A percentile compares a stretch with the other conserved stretches of the same genome.
Conservation (phyloP, 2,888 invertebrate species). For the Nematopogon swammerdamellus region DNA sequence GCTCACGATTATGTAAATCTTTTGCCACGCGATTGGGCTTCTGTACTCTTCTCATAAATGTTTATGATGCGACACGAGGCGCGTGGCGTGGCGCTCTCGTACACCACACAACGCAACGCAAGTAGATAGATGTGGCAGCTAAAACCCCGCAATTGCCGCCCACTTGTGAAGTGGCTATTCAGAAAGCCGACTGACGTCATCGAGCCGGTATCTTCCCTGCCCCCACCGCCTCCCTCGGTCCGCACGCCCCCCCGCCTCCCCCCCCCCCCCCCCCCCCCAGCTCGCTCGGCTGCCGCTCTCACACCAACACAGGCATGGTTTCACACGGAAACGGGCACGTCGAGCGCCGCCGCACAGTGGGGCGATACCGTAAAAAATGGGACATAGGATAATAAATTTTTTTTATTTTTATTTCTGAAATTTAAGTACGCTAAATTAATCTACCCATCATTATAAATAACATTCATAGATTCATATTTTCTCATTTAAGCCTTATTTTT, state of each 20-base stretch:
- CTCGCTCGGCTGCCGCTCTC: slow-evolving; percentile 11
- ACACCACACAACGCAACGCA: background rate
- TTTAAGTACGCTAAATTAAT: too few species aligned
- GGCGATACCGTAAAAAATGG: too few species aligned
- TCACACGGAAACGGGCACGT: slow-evolving; percentile 55
- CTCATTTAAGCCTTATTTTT: too few species aligned
- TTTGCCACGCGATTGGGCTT: background rate
- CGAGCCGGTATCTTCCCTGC: slow-evolving; percentile 29
- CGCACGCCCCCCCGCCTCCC: slow-evolving; percentile 14
- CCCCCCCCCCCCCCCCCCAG: slow-evolving; percentile 10
- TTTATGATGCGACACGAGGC: background rate
- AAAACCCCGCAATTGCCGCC: slow-evolving; percentile 5
- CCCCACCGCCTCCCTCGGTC: slow-evolving; percentile 15
- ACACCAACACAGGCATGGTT: slow-evolving; percentile 39
- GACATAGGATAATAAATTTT: too few species aligned
- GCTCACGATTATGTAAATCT: background rate
- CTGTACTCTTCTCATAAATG: background rate
- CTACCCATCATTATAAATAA: too few species aligned
- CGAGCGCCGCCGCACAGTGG: too few species aligned
- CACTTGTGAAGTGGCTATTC: slow-evolving; percentile 18
- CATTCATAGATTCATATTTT: too few species aligned
- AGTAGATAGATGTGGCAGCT: background rate
- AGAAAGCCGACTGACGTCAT: slow-evolving; percentile 50
- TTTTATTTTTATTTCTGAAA: too few species aligned
- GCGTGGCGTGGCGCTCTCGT: background rate